Percentiles rank a stretch among this genome's conserved stretches.
These are phyloP conservation scores for Teleiodes luculella DNA, from an alignment of 2,888 invertebrate species.

Conservation along the genomic window DNA sequence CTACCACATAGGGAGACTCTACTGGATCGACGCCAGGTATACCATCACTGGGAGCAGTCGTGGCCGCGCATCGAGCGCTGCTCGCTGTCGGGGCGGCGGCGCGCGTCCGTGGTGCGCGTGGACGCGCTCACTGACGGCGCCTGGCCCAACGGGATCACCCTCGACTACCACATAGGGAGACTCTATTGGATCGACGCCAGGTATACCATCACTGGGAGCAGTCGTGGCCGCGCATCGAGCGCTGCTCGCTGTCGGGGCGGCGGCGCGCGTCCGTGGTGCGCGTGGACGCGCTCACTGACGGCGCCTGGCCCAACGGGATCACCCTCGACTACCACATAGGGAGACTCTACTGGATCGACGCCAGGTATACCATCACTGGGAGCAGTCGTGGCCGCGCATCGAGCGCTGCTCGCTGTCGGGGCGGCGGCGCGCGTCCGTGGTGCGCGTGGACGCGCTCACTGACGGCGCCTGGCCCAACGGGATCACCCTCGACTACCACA, in stretches of 20 bases:
- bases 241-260: constrained; percentile 88
- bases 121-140: constrained; percentile 80
- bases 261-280: constrained; percentile 79
- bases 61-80: constrained; percentile 90
- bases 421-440: constrained; percentile 79
- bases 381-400: constrained; percentile 85
- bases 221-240: constrained; percentile 87
- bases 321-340: constrained; percentile 86
- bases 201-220: constrained; percentile 86
- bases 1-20: constrained; percentile 84
- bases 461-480: constrained; percentile 92
- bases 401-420: constrained; percentile 91
- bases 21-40: constrained; percentile 87
- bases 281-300: constrained; percentile 74
- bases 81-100: constrained; percentile 85
- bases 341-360: constrained; percentile 91
- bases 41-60: constrained; percentile 87
- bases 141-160: constrained; percentile 91
- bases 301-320: constrained; percentile 92
- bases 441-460: constrained; percentile 72
- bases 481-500: constrained; percentile 86
- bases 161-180: constrained; percentile 85
- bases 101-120: constrained; percentile 80
- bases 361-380: constrained; percentile 84
- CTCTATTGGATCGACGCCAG: constrained; percentile 91